A percentile compares a stretch with the other conserved stretches of the same genome.
Conservation (phyloP, 2,113 vertebrate genomes). For the Heliornis fulica region DNA sequence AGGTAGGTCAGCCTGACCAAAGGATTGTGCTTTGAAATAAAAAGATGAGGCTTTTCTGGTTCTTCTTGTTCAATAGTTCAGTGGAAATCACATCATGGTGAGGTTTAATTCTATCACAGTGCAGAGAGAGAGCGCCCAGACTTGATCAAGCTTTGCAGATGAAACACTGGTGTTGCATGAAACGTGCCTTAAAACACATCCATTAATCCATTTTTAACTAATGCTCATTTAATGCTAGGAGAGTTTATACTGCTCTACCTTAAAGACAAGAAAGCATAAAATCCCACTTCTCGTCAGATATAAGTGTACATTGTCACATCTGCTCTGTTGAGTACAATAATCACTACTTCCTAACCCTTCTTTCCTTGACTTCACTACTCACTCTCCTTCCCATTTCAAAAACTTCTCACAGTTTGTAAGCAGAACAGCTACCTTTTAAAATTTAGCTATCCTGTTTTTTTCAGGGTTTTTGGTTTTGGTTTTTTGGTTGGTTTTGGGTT, state of each 20-base stretch:
- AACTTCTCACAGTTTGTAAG: neutral
- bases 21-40: neutral
- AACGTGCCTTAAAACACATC: neutral
- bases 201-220: neutral
- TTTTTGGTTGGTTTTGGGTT: no score
- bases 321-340: neutral
- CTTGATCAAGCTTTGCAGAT: neutral
- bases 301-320: neutral
- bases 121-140: neutral
- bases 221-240: neutral
- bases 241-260: neutral
- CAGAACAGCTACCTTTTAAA: neutral
- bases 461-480: neutral
- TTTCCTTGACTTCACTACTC: neutral
- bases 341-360: neutral
- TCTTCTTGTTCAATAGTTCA: neutral
- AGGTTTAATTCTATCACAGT: neutral
- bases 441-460: neutral
- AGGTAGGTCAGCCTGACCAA: neutral
- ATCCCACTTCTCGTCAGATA: neutral
- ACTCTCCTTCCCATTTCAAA: neutral
- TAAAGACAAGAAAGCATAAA: neutral
- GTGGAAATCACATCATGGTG: fast-evolving
- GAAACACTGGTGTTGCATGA: neutral
- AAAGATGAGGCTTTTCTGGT: neutral